Conservation (phyloP, 1,140 invertebrate species). For the Ctenoplectra terminalis region DNA sequence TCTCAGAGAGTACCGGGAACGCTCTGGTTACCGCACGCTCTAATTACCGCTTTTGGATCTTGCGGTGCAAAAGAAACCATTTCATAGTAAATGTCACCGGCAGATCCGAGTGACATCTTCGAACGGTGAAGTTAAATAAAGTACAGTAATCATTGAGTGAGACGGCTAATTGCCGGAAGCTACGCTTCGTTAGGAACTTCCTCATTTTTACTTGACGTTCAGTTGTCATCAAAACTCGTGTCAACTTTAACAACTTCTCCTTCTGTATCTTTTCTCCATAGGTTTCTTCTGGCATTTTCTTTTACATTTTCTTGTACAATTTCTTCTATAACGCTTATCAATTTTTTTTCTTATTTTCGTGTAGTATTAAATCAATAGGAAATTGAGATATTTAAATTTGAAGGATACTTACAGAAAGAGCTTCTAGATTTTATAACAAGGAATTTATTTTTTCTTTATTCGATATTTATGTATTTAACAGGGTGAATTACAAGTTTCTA, state of each 20-base stretch:
- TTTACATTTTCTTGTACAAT: background rate
- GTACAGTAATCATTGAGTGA: conserved; percentile 51
- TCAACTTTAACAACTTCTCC: background rate
- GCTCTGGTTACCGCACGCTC: conserved; percentile 16
- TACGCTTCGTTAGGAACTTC: conserved; percentile 29
- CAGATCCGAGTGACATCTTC: conserved; percentile 25
- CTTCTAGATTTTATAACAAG: too few relatives aligned
- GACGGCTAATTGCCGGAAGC: conserved; percentile 40
- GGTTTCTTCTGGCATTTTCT: too few relatives aligned
- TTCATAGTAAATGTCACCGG: conserved; percentile 19
- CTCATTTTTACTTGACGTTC: conserved; percentile 23
- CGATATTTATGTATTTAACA: too few relatives aligned
- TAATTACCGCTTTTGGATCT: conserved; percentile 56
- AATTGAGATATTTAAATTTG: too few relatives aligned
- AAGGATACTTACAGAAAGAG: too few relatives aligned
- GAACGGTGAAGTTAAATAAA: conserved; percentile 38
- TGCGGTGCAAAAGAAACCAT: conserved; percentile 47
- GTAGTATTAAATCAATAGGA: too few relatives aligned
- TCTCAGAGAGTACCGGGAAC: conserved; percentile 1
- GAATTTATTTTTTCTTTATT: too few relatives aligned
- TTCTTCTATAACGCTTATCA: too few relatives aligned
- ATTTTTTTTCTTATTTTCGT: too few relatives aligned
- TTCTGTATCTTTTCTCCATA: too few relatives aligned
- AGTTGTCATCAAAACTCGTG: conserved; percentile 34
- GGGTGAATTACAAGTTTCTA: too few relatives aligned